phyloP scores from a whole-genome alignment of 2,113 vertebrate genomes.

The Mormyrus lacerda region DNA sequence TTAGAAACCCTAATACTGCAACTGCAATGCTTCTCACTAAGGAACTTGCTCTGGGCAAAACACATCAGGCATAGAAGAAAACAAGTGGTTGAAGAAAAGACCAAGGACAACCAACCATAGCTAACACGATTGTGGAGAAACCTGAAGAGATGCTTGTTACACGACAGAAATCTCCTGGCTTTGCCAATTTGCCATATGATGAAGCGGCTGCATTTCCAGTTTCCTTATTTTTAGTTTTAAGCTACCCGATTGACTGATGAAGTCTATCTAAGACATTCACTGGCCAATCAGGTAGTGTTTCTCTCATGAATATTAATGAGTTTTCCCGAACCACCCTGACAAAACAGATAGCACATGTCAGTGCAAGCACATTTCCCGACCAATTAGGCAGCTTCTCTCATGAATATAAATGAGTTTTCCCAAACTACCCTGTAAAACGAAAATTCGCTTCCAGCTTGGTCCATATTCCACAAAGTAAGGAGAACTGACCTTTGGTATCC shows the following conservation, averaged over 20 bases:
- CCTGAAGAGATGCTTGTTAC: background rate
- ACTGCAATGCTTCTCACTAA: conserved; percentile 57
- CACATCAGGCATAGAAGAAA: conserved; percentile 37
- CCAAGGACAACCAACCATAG: background rate
- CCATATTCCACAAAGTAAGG: background rate
- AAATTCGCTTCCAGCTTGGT: background rate
- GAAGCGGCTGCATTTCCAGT: background rate
- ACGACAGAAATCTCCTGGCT: background rate
- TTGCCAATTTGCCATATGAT: background rate
- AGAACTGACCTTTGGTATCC: background rate
- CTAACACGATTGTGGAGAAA: background rate
- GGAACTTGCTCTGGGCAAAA: conserved; percentile 26
- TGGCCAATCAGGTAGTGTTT: too few species aligned
- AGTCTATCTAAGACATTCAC: too few species aligned
- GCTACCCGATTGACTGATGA: too few species aligned
- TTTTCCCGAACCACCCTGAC: too few species aligned
- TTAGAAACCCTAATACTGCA: too few species aligned
- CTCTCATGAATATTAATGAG: too few species aligned
- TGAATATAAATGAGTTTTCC: too few species aligned
- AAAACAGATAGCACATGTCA: too few species aligned
- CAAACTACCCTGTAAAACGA: too few species aligned
- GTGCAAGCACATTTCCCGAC: too few species aligned
- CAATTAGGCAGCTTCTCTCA: too few species aligned
- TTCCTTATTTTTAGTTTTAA: too few species aligned
- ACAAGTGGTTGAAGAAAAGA: conserved; percentile 38